A percentile compares a stretch with the other conserved stretches of the same genome.
These are phyloP conservation scores for Chiridota heheva DNA, from an alignment of 35 echinoderm and acorn worm genomes.

Conservation along the genomic window DNA sequence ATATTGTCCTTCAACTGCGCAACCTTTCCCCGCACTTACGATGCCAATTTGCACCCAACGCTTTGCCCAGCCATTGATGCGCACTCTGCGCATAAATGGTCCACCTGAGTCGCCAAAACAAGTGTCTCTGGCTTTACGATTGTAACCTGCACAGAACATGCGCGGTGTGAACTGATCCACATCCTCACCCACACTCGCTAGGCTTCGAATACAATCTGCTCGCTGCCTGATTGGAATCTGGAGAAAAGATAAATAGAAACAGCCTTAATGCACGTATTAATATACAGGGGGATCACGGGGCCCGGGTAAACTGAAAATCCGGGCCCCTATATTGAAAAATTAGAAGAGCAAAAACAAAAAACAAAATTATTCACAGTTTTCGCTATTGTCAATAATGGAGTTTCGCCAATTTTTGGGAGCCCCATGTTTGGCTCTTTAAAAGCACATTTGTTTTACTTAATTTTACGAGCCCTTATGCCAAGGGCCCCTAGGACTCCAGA, in stretches of 20 bases:
- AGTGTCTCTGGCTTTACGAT: slow-evolving; percentile 61
- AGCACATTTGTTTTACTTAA: too few species aligned
- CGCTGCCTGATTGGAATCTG: slow-evolving; percentile 74
- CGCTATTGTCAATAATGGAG: too few species aligned
- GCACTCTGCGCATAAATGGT: slow-evolving; percentile 76
- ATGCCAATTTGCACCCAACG: slow-evolving; percentile 95
- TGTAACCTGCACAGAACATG: slow-evolving; percentile 95
- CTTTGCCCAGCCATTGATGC: slow-evolving; percentile 9
- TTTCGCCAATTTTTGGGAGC: too few species aligned
- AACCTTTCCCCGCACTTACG: slow-evolving; percentile 90
- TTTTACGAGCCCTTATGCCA: too few species aligned
- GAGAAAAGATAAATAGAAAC: background rate
- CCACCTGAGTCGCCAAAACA: slow-evolving; percentile 97
- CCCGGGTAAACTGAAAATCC: too few species aligned
- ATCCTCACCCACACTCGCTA: slow-evolving; percentile 65
- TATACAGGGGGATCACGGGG: background rate
- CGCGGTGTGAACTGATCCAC: slow-evolving; percentile 63
- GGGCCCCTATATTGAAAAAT: too few species aligned
- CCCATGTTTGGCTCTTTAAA: too few species aligned
- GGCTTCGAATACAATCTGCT: slow-evolving; percentile 55
- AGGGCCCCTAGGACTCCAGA: too few species aligned
- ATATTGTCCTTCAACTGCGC: slow-evolving; percentile 84
- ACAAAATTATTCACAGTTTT: too few species aligned
- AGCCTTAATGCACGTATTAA: background rate
- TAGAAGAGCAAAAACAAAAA: too few species aligned